Evolutionary conservation across 2,888 invertebrate genomes (phyloP), one percentile per base, ranked within the genome.

Genomic region (Litoditis marina): DNA sequence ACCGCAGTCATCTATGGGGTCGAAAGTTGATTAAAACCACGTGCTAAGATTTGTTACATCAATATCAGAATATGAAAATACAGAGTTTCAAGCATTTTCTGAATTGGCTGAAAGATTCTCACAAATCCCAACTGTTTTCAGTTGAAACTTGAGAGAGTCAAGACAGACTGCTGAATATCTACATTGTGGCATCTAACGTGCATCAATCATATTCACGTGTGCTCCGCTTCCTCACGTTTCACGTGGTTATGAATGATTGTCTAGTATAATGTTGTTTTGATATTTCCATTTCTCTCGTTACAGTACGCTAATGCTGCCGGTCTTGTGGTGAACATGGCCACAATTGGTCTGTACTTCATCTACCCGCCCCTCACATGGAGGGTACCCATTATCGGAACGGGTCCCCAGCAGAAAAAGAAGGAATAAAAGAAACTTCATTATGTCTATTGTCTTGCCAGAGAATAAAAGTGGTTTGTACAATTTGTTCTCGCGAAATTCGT

Each of bases 351-450:
- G 25, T 81, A 80, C 64, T 71, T 81, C 63, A 54, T 73, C 39
- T 81, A 81, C 58, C 81, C 81, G n/a, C 81, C 81, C 0, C 66
- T 78, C 44, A 82, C 79, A 2, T 81, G 81, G 81, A 60, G 65
- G 4, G 81, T 81, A 5, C 81, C 81, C 2, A 70, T 81, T 49
- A 69, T 81, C 60, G 77, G 77, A 46, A 73, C 71, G 36, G 74
- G 76, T 2, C 76, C 76, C 25, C 61, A 68, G 32, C 46, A 65
- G 44, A 58, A 53, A 49, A 77, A 79, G 64, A 74, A 68, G 49
- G 52, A 73, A 34, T 61, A 57, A 51, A 44, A 42, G 42, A 13
- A 28, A 7, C 7, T 58, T 19, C n/a, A n/a, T n/a, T n/a, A n/a
- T n/a, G n/a, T n/a, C n/a, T n/a, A n/a, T n/a, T n/a, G n/a, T n/a